These are phyloP conservation scores for Coryphaenoides rupestris DNA, from an alignment of 2,113 vertebrate species.

Conservation along the genomic window DNA sequence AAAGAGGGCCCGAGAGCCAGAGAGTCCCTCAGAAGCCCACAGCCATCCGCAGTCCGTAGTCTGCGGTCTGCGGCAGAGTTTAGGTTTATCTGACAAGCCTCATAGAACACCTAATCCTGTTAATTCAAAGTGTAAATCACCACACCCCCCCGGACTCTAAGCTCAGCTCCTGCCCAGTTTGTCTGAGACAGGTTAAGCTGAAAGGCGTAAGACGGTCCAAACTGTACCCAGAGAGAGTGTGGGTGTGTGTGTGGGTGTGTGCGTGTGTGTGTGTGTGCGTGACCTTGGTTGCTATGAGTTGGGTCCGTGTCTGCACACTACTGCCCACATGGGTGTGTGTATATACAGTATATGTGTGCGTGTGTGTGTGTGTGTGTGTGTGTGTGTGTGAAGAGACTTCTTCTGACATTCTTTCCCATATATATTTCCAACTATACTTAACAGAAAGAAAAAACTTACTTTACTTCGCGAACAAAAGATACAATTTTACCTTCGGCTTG, in stretches of 20 bases:
- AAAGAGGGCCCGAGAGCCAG: conserved; percentile 57
- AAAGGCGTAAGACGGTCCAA: conserved; percentile 37
- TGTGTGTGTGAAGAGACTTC: no score
- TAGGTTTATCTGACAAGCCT: conserved; percentile 70
- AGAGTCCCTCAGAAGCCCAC: conserved; percentile 41
- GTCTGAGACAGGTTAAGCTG: conserved; percentile 55
- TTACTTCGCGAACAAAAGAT: no score
- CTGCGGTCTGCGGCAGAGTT: conserved; percentile 53
- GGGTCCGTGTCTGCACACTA: no score
- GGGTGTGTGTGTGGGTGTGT: not conserved
- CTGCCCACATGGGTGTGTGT: no score
- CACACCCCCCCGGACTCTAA: conserved; percentile 47
- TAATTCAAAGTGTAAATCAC: conserved; percentile 71
- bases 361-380: no score
- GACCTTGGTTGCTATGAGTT: no score
- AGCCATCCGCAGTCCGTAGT: conserved; percentile 28
- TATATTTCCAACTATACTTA: no score
- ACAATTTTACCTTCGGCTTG: no score
- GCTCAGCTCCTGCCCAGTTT: conserved; percentile 55
- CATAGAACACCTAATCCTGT: conserved; percentile 68
- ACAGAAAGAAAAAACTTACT: no score
- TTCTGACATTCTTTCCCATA: no score
- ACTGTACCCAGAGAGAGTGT: conserved; percentile 23
- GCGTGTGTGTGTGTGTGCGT: not conserved
- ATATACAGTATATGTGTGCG: no score